Base-by-base conservation (phyloP, 2,797 vertebrate species). In the Microcaecilia unicolor region DNA sequence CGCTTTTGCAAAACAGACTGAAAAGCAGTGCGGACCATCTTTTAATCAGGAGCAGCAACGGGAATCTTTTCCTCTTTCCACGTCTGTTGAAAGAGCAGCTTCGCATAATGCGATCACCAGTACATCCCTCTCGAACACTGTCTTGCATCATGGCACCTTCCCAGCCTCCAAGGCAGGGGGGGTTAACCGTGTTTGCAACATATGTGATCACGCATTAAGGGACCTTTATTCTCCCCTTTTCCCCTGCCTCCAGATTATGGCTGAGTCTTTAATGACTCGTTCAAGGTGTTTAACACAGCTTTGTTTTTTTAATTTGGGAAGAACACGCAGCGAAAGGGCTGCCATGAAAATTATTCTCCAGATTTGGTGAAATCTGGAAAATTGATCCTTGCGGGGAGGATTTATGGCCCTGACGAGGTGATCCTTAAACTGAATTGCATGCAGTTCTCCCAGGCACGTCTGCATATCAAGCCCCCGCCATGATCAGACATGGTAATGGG, bases 201-300 rank as follows among this genome's bases (percentile, higher is more conserved):
- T 95, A 94, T 97, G 93, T 87, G 93, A 92, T 89, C 78, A 88
- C 90, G 93, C 89, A 86, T 98, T 97, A 97, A 88, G 89, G 88
- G 89, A 88, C 83, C 75, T 55, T 71, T 79, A 76, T n/a, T n/a
- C n/a, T n/a, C n/a, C n/a, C n/a, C n/a, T n/a, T n/a, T n/a, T n/a
- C n/a, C n/a, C n/a, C n/a, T n/a, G n/a, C n/a, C n/a, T n/a, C 80
- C 80, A 66, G 67, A 83, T 94, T 93, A 95, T 86, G 85, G 81
- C 84, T 80, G 78, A 79, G 78, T 78, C n/a, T 84, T 90, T 96
- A 97, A 93, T 93, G 91, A 88, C 88, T 90, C 91, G 89, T 95
- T 96, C 95, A 97, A 91, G 87, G 94, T 89, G 89, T 89, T 95
- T 94, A 95, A 93, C 90, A 81, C 66, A 83, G 84, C 93, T 93